Percentiles rank a stretch among this genome's conserved stretches.
These are phyloP conservation scores for Sclerodermus sp. DNA, from an alignment of 2,888 invertebrate genomes.

Conservation along the genomic window DNA sequence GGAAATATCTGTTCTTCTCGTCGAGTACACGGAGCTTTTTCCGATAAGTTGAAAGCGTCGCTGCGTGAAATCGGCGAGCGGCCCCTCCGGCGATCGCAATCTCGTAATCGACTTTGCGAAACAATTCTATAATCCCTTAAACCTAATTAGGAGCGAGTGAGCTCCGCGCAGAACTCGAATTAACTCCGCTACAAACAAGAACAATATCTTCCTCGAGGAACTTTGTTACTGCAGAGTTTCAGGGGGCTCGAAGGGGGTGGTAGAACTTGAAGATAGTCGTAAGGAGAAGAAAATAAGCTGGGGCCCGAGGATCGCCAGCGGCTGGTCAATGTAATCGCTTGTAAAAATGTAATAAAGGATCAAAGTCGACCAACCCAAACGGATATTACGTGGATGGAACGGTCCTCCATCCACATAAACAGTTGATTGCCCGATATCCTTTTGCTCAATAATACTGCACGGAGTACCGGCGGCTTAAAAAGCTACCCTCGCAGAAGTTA, in stretches of 20 bases:
- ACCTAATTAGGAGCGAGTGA: constrained; percentile 49
- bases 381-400: constrained; percentile 16
- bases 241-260: constrained; percentile 13
- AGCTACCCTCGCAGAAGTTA: too few relatives aligned
- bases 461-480: too few relatives aligned
- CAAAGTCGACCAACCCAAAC: constrained; percentile 36
- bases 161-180: constrained; percentile 35
- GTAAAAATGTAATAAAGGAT: constrained; percentile 55
- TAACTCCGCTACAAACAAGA: constrained; percentile 51
- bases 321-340: constrained; percentile 52
- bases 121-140: constrained; percentile 55
- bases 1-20: too few relatives aligned
- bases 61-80: constrained; percentile 25
- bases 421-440: too few relatives aligned
- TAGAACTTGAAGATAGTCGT: constrained; percentile 23
- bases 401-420: too few relatives aligned
- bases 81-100: constrained; percentile 28
- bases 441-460: too few relatives aligned
- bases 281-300: constrained; percentile 27
- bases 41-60: constrained; percentile 15
- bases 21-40: background rate
- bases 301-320: constrained; percentile 41
- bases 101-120: constrained; percentile 52
- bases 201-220: constrained; percentile 46
- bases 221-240: constrained; percentile 33